phyloP scores from a whole-genome alignment of 2,113 vertebrate species.

The Eulemur rufifrons region DNA sequence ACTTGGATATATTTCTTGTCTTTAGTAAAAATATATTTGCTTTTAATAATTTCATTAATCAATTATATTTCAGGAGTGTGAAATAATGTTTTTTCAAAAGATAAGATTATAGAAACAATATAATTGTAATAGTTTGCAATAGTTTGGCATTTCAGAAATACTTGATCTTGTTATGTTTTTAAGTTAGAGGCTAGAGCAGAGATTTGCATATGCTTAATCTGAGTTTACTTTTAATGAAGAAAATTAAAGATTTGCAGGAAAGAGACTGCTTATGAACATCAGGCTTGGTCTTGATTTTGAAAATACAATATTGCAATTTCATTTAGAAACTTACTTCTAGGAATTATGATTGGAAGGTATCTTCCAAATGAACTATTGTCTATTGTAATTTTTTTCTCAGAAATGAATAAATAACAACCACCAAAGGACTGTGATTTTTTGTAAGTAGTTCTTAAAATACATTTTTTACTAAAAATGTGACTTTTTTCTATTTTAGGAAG shows the following conservation, averaged over 20 bases:
- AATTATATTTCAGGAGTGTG: not conserved
- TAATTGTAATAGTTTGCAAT: not conserved
- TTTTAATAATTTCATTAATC: not conserved
- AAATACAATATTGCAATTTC: not conserved
- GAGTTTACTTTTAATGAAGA: not conserved
- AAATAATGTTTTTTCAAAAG: not conserved
- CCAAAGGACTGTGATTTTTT: not conserved
- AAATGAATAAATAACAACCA: not conserved
- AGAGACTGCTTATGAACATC: not conserved
- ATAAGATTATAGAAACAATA: not conserved
- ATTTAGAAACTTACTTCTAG: not conserved
- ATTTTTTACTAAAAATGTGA: not conserved
- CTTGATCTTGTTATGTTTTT: not conserved
- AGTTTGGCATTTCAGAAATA: not conserved
- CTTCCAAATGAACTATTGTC: not conserved
- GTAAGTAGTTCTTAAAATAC: not conserved
- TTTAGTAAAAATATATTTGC: constrained; percentile 28
- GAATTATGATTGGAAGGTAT: not conserved
- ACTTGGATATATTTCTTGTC: not conserved
- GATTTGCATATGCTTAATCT: not conserved
- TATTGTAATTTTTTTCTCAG: not conserved
- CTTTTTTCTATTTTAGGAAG: constrained; percentile 82
- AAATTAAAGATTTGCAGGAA: not conserved
- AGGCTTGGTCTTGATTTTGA: not conserved
- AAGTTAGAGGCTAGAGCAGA: not conserved